These are phyloP conservation scores for Oryzaephilus surinamensis DNA, from an alignment of 1,140 invertebrate genomes.

Conservation along the genomic window DNA sequence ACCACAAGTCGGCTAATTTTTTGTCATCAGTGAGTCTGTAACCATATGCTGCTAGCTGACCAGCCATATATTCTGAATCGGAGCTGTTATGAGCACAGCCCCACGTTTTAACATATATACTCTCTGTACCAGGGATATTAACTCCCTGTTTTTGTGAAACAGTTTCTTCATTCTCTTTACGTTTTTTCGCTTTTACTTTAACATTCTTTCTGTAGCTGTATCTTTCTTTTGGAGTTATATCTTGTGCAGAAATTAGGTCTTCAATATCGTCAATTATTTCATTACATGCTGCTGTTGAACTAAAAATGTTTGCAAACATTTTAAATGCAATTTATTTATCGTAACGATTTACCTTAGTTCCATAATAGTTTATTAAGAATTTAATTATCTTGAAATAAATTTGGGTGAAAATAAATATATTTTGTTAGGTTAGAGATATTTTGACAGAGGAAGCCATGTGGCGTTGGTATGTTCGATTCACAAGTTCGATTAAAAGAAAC, in stretches of 20 bases:
- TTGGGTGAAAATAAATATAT: too few relatives aligned
- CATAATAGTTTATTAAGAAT: too few relatives aligned
- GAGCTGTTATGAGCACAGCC: conserved; percentile 95
- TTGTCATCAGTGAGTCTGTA: conserved; percentile 79
- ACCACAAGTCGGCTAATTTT: conserved; percentile 79
- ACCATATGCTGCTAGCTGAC: conserved; percentile 77
- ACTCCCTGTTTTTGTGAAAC: conserved; percentile 32
- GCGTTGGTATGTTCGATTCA: too few relatives aligned
- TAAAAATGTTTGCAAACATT: too few relatives aligned
- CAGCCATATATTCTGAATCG: conserved; percentile 97
- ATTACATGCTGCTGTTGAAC: conserved; percentile 36
- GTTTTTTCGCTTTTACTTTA: conserved; percentile 50
- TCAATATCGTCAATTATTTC: conserved; percentile 69
- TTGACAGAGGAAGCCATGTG: too few relatives aligned
- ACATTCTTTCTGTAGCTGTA: conserved; percentile 58
- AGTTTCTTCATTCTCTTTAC: conserved; percentile 31
- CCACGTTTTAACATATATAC: conserved; percentile 93
- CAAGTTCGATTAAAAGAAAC: too few relatives aligned
- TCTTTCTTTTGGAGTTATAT: conserved; percentile 62
- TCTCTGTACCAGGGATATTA: conserved; percentile 80
- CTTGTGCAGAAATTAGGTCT: conserved; percentile 66
- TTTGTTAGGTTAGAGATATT: too few relatives aligned
- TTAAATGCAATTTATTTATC: too few relatives aligned
- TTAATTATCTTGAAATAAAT: too few relatives aligned
- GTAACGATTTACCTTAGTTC: too few relatives aligned